Conservation (phyloP, 2,888 invertebrate genomes). For the Rugalucina vietnamica region DNA sequence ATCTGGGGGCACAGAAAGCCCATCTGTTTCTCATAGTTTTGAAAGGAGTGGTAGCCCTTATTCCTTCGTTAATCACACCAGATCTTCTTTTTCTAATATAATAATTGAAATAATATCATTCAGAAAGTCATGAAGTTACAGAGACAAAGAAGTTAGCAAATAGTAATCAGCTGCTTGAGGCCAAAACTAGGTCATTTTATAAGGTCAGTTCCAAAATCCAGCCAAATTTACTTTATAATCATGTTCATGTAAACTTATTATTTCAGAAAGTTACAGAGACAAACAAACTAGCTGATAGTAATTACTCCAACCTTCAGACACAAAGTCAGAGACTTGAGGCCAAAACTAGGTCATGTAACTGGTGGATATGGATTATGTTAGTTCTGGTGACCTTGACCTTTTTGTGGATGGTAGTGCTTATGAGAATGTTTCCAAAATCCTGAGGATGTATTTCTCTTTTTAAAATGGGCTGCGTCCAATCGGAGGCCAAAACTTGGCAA, state of each 20-base stretch:
- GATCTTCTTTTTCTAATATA: no score
- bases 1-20: no score
- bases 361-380: conserved; percentile 97
- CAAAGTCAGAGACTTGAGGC: conserved; percentile 93
- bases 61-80: no score
- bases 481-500: no score
- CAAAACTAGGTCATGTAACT: conserved; percentile 95
- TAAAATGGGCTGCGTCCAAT: no score
- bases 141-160: conserved; percentile 92
- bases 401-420: conserved; percentile 96
- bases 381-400: conserved; percentile 93
- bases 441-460: no score
- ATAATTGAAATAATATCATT: no score
- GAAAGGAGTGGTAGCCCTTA: no score
- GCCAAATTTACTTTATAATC: no score
- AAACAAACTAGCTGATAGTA: conserved; percentile 91
- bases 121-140: conserved; percentile 87
- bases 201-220: no score
- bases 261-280: conserved; percentile 89
- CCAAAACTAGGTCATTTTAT: conserved; percentile 94
- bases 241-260: conserved; percentile 18
- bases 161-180: conserved; percentile 91
- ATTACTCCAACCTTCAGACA: conserved; percentile 90
- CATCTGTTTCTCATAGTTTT: no score
- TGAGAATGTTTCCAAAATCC: conserved; percentile 91